Percentiles rank a stretch among this genome's conserved stretches.
Evolutionary conservation across 1,140 invertebrate species (phyloP).

Genomic region (Globodera ellingtonae): DNA sequence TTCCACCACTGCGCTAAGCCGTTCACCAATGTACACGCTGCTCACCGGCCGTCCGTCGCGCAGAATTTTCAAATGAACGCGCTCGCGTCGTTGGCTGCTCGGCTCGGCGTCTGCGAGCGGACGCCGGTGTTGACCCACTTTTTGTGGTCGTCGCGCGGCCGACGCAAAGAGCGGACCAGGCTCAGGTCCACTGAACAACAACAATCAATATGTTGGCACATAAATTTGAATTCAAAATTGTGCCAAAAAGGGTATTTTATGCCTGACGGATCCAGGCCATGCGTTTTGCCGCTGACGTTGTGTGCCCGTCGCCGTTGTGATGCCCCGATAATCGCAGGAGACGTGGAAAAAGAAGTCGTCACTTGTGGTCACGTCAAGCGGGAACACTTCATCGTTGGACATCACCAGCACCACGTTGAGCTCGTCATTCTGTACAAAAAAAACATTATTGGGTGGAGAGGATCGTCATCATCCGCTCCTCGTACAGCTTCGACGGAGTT

Average conservation of each 20-base stretch:
- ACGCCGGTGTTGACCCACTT: neutral
- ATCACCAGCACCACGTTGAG: slow-evolving; percentile 50
- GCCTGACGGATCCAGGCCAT: slow-evolving; percentile 8
- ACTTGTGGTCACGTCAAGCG: slow-evolving; percentile 56
- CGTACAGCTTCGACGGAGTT: slow-evolving; percentile 53
- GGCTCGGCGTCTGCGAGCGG: neutral
- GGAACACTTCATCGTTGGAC: slow-evolving; percentile 52
- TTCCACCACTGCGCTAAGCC: slow-evolving; percentile 53
- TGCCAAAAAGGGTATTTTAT: slow-evolving; percentile 1
- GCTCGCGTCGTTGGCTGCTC: neutral
- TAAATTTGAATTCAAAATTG: neutral
- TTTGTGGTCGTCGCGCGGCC: slow-evolving; percentile 23
- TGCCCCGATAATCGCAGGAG: slow-evolving; percentile 43
- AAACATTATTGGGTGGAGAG: neutral
- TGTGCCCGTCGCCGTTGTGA: neutral
- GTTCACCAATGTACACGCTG: slow-evolving; percentile 59
- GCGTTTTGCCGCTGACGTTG: neutral
- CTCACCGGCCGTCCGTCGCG: slow-evolving; percentile 49
- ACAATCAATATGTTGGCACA: no score
- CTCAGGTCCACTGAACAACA: slow-evolving; percentile 46
- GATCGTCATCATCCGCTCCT: neutral
- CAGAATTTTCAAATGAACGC: slow-evolving; percentile 50
- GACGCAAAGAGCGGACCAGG: slow-evolving; percentile 36
- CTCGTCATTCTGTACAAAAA: slow-evolving; percentile 41
- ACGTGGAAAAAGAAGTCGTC: slow-evolving; percentile 58